Evolutionary conservation across 2,888 invertebrate genomes (phyloP), one percentile per base, ranked within the genome.

Genomic region (Brenthis hecate): DNA sequence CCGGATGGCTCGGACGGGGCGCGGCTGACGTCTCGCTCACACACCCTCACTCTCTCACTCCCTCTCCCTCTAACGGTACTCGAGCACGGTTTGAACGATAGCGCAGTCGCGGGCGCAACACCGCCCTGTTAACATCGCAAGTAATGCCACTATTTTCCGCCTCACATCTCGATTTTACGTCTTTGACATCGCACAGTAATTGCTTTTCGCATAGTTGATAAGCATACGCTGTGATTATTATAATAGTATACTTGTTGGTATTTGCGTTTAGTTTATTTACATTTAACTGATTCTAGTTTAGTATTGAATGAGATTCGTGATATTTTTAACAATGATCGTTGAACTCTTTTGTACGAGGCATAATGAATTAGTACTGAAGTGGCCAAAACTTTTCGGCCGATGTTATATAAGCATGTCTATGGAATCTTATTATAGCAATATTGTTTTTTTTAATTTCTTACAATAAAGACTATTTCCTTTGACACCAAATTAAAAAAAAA

Each of bases 1-100:
- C 92, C 92, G 92, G 92, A 91, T 91, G 91, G 90, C 86, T 87
- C 88, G 88, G 82, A 86, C 85, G 86, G 87, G 87, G 88, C 84
- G 87, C 87, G 87, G 85, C 77, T 75, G 76, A 78, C 71, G 81
- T 80, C 83, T 85, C 84, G 80, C 85, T 89, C 89, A 78, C 86
- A 81, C 87, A 73, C 79, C 77, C 77, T 78, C 72, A 76, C 75
- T 75, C 77, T 81, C 83, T 81, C 85, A 80, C 83, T 85, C 83
- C 89, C 91, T 86, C 91, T 86, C 85, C 85, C 83, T 91, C 90
- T 90, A 91, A 89, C 91, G 91, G 92, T 85, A 92, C 86, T 76
- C 60, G 36, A 36, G 36, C 83, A 84, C 79, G 80, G 80, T 79
- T 80, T 91, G 91, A 89, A 87, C 89, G 89, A 90, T 91, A 91